Conservation (phyloP, 2,888 invertebrate genomes). For the Drosophila koepferae region DNA sequence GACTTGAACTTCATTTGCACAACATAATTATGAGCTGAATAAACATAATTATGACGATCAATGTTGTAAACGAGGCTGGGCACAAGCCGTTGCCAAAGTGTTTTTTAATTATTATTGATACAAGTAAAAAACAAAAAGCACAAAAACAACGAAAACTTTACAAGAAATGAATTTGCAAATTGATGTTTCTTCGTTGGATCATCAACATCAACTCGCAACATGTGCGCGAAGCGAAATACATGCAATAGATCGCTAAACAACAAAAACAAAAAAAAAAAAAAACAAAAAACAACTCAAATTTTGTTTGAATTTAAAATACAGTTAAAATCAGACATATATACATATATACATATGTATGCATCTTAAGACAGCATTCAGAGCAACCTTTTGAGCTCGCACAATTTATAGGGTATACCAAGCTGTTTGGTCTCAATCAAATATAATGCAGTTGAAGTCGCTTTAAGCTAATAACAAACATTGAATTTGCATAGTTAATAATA, state of each 20-base stretch:
- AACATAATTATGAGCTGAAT: constrained; percentile 7
- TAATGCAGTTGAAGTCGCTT: neutral
- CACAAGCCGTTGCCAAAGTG: constrained; percentile 58
- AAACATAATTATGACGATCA: constrained; percentile 13
- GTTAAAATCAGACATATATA: neutral
- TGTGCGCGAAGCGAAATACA: neutral
- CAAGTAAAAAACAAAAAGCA: constrained; percentile 15
- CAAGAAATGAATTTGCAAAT: constrained; percentile 25
- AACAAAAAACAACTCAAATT: neutral
- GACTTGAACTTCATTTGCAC: constrained; percentile 45
- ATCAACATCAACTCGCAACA: neutral
- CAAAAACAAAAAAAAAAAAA: neutral
- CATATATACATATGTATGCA: no score
- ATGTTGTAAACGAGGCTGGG: constrained; percentile 39
- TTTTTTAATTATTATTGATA: constrained; percentile 70
- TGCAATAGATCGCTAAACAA: neutral
- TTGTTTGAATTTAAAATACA: neutral
- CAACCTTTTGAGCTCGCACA: neutral
- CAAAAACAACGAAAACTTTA: constrained; percentile 7
- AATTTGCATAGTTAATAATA: constrained; percentile 13
- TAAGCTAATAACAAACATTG: constrained; percentile 4
- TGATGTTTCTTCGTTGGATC: constrained; percentile 3
- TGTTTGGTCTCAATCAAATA: neutral
- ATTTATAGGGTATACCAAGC: constrained; percentile 8
- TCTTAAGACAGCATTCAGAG: neutral